A percentile compares a stretch with the other conserved stretches of the same genome.
Conservation (phyloP, 2,113 vertebrate genomes). For the Microcebus ravelobensis region DNA sequence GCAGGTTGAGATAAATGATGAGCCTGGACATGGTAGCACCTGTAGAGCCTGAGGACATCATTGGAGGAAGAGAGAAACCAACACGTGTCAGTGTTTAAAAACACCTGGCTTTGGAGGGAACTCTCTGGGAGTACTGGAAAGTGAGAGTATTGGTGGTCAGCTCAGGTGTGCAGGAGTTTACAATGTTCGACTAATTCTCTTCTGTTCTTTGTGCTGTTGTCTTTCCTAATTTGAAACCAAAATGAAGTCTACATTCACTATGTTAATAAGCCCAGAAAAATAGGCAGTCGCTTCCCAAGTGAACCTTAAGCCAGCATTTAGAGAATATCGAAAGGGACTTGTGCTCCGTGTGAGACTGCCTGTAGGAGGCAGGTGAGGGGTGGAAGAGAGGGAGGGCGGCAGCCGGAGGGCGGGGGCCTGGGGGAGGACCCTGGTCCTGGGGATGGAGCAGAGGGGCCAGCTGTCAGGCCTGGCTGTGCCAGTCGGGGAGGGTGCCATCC, state of each 20-base stretch:
- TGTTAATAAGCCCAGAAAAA: neutral
- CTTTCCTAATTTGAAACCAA: neutral
- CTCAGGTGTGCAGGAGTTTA: neutral
- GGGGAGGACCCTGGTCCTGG: fast-evolving
- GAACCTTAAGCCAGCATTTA: neutral
- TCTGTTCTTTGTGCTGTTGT: neutral
- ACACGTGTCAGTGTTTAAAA: fast-evolving
- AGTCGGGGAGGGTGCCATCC: fast-evolving
- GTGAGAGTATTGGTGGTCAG: neutral
- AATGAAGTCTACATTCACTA: neutral
- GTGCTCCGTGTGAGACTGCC: neutral
- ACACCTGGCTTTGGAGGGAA: fast-evolving
- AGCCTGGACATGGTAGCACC: neutral
- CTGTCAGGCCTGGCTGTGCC: neutral
- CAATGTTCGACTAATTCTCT: neutral
- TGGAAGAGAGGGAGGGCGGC: neutral
- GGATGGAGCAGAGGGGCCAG: neutral
- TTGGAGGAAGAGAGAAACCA: neutral
- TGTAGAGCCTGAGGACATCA: fast-evolving
- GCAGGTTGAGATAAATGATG: neutral
- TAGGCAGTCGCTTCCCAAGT: neutral
- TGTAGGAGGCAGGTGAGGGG: neutral
- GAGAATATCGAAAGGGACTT: neutral
- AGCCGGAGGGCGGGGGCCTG: fast-evolving
- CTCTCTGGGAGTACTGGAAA: neutral